Conservation (phyloP, 2,797 vertebrate species). For the Oryzias dopingdopingensis region DNA sequence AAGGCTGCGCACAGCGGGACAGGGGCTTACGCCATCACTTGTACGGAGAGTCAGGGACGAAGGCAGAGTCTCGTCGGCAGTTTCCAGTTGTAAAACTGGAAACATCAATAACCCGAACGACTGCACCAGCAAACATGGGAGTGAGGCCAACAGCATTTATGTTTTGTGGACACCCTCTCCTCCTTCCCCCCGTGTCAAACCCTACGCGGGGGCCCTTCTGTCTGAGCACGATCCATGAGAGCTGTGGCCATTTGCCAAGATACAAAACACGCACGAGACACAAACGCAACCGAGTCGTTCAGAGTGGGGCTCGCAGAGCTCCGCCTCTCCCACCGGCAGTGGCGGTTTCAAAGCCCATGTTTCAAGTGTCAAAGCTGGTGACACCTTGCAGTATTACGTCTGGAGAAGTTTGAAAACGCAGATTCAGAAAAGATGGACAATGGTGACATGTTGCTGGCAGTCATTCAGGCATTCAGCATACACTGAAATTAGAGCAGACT, state of each 20-base stretch:
- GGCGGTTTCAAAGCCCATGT: slow-evolving; percentile 38
- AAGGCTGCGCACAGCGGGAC: slow-evolving; percentile 20
- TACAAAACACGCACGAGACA: slow-evolving; percentile 33
- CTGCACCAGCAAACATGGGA: slow-evolving; percentile 68
- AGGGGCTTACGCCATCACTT: slow-evolving; percentile 35
- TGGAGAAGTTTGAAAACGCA: slow-evolving; percentile 46
- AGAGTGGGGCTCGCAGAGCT: slow-evolving; percentile 42
- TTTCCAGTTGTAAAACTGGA: slow-evolving; percentile 54
- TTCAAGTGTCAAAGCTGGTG: slow-evolving; percentile 40
- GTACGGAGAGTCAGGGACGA: slow-evolving; percentile 33
- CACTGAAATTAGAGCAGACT: slow-evolving; percentile 26
- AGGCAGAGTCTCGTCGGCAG: slow-evolving; percentile 44
- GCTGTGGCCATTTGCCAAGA: slow-evolving; percentile 71
- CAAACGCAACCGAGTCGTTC: slow-evolving; percentile 55
- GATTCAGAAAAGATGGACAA: slow-evolving; percentile 41
- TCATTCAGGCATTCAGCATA: slow-evolving; percentile 37
- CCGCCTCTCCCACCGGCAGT: slow-evolving; percentile 22
- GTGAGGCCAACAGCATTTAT: slow-evolving; percentile 49
- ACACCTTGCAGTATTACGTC: slow-evolving; percentile 67
- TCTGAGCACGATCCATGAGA: slow-evolving; percentile 72
- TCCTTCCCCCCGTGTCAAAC: slow-evolving; percentile 55
- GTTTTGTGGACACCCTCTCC: slow-evolving; percentile 48
- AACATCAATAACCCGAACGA: slow-evolving; percentile 43
- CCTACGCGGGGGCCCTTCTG: slow-evolving; percentile 78
- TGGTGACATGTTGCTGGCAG: slow-evolving; percentile 8